Evolutionary conservation across 1,140 invertebrate genomes (phyloP).

Genomic region (Archivesica marissinica): DNA sequence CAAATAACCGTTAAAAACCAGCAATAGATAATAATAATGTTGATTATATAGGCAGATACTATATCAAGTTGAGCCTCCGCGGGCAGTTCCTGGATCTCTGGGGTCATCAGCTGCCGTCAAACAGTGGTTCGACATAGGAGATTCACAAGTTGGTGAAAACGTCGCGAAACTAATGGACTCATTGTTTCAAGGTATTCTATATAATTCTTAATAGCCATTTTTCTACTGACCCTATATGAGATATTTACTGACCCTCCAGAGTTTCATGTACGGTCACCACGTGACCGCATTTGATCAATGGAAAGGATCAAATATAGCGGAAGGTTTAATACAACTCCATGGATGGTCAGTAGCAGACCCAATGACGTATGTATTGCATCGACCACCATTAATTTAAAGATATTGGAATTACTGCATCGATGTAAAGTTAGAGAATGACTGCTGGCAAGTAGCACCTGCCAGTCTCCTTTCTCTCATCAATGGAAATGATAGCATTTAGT

Average conservation of each 20-base stretch:
- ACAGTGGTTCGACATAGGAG: conserved; percentile 46
- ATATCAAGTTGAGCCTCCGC: conserved; percentile 55
- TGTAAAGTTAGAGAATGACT: background rate
- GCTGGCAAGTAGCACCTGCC: background rate
- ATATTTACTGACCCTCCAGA: too few species aligned
- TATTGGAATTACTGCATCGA: too few species aligned
- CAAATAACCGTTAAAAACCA: too few species aligned
- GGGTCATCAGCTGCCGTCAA: conserved; percentile 18
- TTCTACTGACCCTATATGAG: too few species aligned
- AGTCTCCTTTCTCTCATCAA: too few species aligned
- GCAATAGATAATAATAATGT: too few species aligned
- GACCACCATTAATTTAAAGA: too few species aligned
- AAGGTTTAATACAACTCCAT: background rate
- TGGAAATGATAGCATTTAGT: too few species aligned
- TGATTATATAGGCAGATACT: conserved; percentile 40
- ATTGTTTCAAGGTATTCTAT: conserved; percentile 39
- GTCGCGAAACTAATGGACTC: conserved; percentile 15
- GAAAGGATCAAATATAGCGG: background rate
- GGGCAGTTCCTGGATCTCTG: background rate
- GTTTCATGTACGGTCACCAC: too few species aligned
- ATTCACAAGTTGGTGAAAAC: background rate
- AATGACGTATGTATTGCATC: too few species aligned
- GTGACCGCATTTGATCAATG: too few species aligned
- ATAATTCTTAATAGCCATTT: too few species aligned
- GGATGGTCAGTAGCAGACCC: background rate